These are phyloP conservation scores for Euphonia xanthogaster DNA, from an alignment of 2,797 vertebrate genomes.

Conservation along the genomic window DNA sequence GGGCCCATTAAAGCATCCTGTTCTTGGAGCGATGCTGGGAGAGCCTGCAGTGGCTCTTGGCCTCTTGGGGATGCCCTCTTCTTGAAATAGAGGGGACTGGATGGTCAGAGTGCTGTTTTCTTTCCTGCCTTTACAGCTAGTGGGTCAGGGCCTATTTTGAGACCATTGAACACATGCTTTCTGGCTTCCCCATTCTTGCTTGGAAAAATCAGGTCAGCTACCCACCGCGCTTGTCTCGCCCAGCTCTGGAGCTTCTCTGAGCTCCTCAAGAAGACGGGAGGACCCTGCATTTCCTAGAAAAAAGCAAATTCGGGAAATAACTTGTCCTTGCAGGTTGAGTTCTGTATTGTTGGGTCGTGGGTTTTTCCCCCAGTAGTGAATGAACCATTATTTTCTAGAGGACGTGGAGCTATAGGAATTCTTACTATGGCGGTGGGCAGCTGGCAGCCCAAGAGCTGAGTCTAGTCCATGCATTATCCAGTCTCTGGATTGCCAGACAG, in stretches of 20 bases:
- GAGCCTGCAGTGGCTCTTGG: background rate
- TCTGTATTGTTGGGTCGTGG: background rate
- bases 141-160: background rate
- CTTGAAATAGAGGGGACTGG: background rate
- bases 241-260: background rate
- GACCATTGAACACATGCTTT: background rate
- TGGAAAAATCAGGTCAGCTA: background rate
- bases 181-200: background rate
- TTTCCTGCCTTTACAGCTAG: background rate
- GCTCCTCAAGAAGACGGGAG: background rate
- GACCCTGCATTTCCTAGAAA: background rate
- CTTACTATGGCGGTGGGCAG: background rate
- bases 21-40: fast-evolving
- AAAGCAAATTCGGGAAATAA: background rate
- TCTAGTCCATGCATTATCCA: background rate
- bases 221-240: fast-evolving
- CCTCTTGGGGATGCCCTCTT: background rate
- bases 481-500: background rate
- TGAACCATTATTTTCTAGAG: background rate
- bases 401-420: background rate
- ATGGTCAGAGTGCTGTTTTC: background rate
- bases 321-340: background rate
- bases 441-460: background rate
- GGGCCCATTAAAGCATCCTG: background rate
- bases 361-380: background rate